phyloP scores from a whole-genome alignment of 2,797 vertebrate species.

The Glossophaga mutica region DNA sequence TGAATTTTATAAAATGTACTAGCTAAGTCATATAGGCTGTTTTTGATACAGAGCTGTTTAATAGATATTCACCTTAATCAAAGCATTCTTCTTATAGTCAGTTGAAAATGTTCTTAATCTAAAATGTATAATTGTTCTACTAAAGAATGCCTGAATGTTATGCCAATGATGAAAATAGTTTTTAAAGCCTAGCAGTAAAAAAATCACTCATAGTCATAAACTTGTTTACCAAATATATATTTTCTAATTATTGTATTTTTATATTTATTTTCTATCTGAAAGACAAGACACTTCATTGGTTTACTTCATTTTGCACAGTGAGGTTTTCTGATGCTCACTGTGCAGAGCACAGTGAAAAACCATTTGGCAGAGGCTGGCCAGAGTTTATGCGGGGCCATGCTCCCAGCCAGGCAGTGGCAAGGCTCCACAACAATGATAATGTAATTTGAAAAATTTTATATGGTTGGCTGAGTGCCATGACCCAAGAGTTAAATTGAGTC shows the following conservation, averaged over 20 bases:
- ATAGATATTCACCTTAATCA: background rate
- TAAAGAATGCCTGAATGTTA: background rate
- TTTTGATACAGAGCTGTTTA: background rate
- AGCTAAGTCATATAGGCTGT: background rate
- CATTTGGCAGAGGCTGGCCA: background rate
- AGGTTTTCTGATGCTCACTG: background rate
- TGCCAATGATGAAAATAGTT: background rate
- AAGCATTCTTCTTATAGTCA: background rate
- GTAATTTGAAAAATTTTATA: background rate
- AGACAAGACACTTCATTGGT: background rate
- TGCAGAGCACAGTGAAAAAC: background rate
- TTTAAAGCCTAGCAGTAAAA: background rate
- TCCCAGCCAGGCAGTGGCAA: background rate
- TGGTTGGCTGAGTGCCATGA: background rate
- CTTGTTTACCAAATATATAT: background rate
- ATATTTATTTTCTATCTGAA: background rate
- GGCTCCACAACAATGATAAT: background rate
- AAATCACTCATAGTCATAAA: background rate
- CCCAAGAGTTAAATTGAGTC: constrained; percentile 14
- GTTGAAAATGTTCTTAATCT: background rate
- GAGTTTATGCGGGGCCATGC: background rate
- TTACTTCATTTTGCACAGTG: background rate
- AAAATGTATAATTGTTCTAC: background rate
- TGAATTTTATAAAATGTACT: background rate
- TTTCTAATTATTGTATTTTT: background rate